A percentile compares a stretch with the other conserved stretches of the same genome.
These are phyloP conservation scores for Empidonax alnorum DNA, from an alignment of 2,113 vertebrate species.

Conservation along the genomic window DNA sequence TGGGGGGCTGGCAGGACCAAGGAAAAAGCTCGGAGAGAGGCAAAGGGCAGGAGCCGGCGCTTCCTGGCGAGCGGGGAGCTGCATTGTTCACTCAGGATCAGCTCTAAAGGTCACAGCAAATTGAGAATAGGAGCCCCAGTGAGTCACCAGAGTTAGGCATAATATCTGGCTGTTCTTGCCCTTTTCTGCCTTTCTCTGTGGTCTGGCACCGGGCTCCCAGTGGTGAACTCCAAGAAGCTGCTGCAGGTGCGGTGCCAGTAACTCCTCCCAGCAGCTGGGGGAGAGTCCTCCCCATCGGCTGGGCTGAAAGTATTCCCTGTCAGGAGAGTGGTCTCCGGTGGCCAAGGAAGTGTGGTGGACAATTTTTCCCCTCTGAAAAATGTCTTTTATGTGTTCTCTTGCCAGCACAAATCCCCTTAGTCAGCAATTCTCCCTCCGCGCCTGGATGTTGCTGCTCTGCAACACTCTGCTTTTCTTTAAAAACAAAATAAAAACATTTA, in stretches of 20 bases:
- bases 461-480: not conserved
- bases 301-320: not conserved
- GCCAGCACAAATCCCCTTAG: not conserved
- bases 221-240: not conserved
- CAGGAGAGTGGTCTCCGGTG: not conserved
- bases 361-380: not conserved
- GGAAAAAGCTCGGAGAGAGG: not conserved
- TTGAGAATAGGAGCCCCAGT: conserved; percentile 47
- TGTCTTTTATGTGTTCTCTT: not conserved
- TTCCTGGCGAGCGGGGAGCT: not conserved
- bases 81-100: conserved; percentile 15
- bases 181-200: conserved; percentile 4
- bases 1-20: not conserved
- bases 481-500: not conserved
- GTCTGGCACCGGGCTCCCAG: not conserved
- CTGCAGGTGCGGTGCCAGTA: conserved; percentile 26
- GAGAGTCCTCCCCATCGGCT: not conserved
- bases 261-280: not conserved
- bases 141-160: not conserved
- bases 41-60: not conserved
- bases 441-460: not conserved
- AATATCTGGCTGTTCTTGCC: conserved; percentile 4
- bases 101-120: conserved; percentile 47
- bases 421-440: not conserved
- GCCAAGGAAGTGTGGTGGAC: not conserved